Evolutionary conservation across 2,888 invertebrate genomes (phyloP).

Genomic region (Ophraella communa): DNA sequence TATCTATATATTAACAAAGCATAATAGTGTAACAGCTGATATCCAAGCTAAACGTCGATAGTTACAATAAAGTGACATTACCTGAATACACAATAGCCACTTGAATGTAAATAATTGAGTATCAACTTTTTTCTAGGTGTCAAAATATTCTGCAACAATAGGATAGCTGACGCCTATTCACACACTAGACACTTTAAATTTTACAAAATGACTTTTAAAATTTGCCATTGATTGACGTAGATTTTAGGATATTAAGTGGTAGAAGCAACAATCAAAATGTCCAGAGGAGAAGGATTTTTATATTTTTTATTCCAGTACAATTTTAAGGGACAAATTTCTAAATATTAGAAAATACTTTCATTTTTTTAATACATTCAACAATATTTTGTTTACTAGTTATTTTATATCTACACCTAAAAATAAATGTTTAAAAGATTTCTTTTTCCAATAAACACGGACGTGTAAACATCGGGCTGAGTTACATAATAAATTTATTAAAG

Average conservation of each 20-base stretch:
- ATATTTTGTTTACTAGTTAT: no score
- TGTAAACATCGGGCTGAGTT: constrained; percentile 20
- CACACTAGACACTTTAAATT: constrained; percentile 35
- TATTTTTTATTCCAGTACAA: background rate
- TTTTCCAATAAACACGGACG: constrained; percentile 11
- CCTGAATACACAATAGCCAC: constrained; percentile 31
- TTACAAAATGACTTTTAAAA: constrained; percentile 46
- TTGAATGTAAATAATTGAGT: constrained; percentile 36
- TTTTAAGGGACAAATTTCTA: background rate
- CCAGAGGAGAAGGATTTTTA: background rate
- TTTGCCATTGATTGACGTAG: constrained; percentile 44
- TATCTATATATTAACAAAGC: background rate
- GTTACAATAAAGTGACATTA: constrained; percentile 33
- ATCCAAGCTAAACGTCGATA: background rate
- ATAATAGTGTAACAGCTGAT: constrained; percentile 6
- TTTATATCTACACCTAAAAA: no score
- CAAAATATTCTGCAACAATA: constrained; percentile 44
- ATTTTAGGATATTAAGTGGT: constrained; percentile 34
- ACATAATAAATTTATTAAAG: constrained; percentile 41
- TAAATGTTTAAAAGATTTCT: background rate
- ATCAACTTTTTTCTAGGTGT: constrained; percentile 41
- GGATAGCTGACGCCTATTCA: constrained; percentile 42
- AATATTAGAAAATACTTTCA: background rate
- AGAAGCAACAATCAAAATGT: constrained; percentile 31
- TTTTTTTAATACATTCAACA: no score